Percentiles rank a stretch among this genome's conserved stretches.
These are phyloP conservation scores for Epizoanthus scotinus DNA, from an alignment of 92 coral and sea anemone species.

Conservation along the genomic window DNA sequence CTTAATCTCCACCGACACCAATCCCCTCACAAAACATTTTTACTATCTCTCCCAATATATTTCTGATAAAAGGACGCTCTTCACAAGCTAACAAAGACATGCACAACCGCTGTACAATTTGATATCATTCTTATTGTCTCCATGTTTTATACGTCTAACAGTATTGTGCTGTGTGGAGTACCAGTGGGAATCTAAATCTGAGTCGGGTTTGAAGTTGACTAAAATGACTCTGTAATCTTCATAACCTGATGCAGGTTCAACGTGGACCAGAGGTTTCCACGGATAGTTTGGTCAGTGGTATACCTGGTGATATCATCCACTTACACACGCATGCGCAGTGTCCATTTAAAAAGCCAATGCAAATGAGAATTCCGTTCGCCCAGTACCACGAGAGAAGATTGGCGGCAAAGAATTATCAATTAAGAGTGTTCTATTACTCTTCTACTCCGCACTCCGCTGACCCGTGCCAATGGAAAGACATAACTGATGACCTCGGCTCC, in stretches of 20 bases:
- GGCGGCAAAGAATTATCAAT: neutral
- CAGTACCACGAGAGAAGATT: constrained; percentile 8
- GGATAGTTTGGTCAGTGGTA: neutral
- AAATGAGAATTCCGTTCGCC: neutral
- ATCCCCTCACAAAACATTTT: too few species aligned
- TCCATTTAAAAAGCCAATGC: neutral
- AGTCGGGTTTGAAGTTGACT: too few species aligned
- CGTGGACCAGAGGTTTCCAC: neutral
- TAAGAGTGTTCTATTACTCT: constrained; percentile 1
- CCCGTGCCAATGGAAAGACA: constrained; percentile 8
- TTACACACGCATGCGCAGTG: neutral
- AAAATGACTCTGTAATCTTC: too few species aligned
- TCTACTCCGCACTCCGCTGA: constrained; percentile 4
- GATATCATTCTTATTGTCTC: too few species aligned
- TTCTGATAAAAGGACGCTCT: too few species aligned
- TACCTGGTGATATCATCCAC: constrained; percentile 22
- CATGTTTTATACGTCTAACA: too few species aligned
- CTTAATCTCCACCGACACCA: too few species aligned
- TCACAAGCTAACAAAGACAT: too few species aligned
- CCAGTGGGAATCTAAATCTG: too few species aligned
- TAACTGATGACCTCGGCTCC: constrained; percentile 8
- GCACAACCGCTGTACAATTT: too few species aligned
- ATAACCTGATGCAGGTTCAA: neutral
- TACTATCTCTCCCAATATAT: too few species aligned
- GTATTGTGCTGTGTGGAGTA: too few species aligned